Evolutionary conservation across 2,113 vertebrate genomes (phyloP), one percentile per base, ranked within the genome.

Genomic region (Piaya cayana): DNA sequence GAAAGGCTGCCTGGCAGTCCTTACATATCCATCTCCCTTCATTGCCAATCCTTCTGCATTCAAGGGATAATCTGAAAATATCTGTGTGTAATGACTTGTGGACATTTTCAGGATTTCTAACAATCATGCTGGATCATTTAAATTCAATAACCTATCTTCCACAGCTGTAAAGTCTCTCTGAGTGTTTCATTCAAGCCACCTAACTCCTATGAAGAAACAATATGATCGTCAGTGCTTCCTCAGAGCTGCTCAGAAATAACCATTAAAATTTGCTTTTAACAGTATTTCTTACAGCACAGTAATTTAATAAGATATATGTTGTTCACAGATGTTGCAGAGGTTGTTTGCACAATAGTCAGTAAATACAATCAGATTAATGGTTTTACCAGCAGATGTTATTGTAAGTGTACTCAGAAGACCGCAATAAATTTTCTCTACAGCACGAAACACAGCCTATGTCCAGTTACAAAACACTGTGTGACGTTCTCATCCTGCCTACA

Each of bases 191-290:
- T 93, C 81, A 91, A 87, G 49, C 47, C 22, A 52, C 47, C 70
- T 72, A 71, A 47, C 58, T 80, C 63, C 72, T 5, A 4, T 81
- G 82, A 94, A 94, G 89, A 92, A 83, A 25, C 81, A 82, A 27
- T 69, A 65, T 21, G 45, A 76, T 82, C 71, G 27, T 36, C 15
- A 68, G 26, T 17, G 10, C 42, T 95, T 65, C 27, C 17, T 91
- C 65, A 76, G 69, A 94, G 32, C 58, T 82, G 32, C 58, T 91
- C 70, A 74, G 67, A 86, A 95, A 81, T 59, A 93, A 56, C 37
- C 32, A 74, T 88, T 94, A 90, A 96, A 83, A 91, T 87, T 63
- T 85, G 27, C 62, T 95, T 92, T 78, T 63, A 92, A 76, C 32
- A 30, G 12, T 86, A 34, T 78, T 86, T 80, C 90, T 90, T 85